Percentiles rank a stretch among this genome's conserved stretches.
These are phyloP conservation scores for Thymallus thymallus DNA, from an alignment of 2,113 vertebrate genomes.

Conservation along the genomic window DNA sequence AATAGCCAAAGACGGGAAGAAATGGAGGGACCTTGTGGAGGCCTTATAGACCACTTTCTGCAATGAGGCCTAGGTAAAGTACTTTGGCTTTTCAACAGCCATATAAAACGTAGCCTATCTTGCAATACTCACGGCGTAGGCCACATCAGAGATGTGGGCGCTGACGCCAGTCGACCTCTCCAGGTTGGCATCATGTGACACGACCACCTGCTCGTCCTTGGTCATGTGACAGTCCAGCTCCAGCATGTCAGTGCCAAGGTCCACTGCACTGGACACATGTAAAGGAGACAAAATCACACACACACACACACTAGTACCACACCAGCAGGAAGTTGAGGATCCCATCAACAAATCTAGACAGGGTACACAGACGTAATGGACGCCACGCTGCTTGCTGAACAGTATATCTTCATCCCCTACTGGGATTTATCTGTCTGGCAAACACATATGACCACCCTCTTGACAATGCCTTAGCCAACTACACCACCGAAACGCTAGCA, in stretches of 20 bases:
- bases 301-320: background rate
- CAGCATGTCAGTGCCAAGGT: conserved; percentile 94
- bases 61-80: too few species aligned
- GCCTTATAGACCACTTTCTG: background rate
- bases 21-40: background rate
- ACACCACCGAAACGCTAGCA: too few species aligned
- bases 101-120: too few species aligned
- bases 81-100: too few species aligned
- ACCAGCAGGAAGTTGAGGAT: background rate
- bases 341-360: background rate
- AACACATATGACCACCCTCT: too few species aligned
- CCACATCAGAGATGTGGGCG: conserved; percentile 80
- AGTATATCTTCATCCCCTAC: too few species aligned
- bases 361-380: background rate
- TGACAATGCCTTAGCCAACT: too few species aligned
- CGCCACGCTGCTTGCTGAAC: too few species aligned
- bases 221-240: conserved; percentile 97
- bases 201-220: conserved; percentile 93
- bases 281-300: background rate
- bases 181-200: conserved; percentile 90
- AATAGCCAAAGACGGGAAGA: too few species aligned
- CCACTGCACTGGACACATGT: conserved; percentile 78
- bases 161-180: conserved; percentile 85
- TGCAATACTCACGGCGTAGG: conserved; percentile 83
- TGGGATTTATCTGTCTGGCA: too few species aligned